Conservation (phyloP, 2,113 vertebrate genomes). For the Anoura caudifer region DNA sequence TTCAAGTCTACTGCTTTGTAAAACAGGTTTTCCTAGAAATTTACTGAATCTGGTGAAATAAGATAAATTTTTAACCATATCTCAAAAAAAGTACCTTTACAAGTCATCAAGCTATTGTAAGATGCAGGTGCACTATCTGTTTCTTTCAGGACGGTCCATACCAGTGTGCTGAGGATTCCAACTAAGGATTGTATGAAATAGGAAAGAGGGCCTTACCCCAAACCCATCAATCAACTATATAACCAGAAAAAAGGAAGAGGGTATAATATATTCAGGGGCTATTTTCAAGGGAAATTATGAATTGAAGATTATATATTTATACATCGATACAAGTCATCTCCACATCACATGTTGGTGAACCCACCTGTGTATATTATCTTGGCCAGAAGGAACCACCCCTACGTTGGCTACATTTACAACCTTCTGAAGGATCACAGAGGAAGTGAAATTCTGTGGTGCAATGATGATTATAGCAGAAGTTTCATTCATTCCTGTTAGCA, state of each 20-base stretch:
- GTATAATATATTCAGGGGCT: not conserved
- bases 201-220: not conserved
- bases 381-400: constrained; percentile 87
- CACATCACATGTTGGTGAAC: not conserved
- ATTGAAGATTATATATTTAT: not conserved
- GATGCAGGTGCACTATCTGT: not conserved
- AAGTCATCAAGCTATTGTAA: not conserved
- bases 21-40: not conserved
- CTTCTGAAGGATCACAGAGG: constrained; percentile 84
- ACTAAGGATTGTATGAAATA: not conserved
- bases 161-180: not conserved
- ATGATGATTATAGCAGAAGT: constrained; percentile 85
- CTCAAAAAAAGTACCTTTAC: not conserved
- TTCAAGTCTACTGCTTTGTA: not conserved
- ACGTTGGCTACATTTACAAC: constrained; percentile 91
- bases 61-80: not conserved
- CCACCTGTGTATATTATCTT: constrained; percentile 90
- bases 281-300: constrained; percentile 24
- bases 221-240: not conserved
- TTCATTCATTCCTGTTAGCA: constrained; percentile 96
- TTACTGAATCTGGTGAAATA: not conserved
- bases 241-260: not conserved
- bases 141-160: not conserved
- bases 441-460: constrained; percentile 84
- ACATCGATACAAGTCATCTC: not conserved